Evolutionary conservation across 2,888 invertebrate species (phyloP).

Genomic region (Cartodere bifasciata): DNA sequence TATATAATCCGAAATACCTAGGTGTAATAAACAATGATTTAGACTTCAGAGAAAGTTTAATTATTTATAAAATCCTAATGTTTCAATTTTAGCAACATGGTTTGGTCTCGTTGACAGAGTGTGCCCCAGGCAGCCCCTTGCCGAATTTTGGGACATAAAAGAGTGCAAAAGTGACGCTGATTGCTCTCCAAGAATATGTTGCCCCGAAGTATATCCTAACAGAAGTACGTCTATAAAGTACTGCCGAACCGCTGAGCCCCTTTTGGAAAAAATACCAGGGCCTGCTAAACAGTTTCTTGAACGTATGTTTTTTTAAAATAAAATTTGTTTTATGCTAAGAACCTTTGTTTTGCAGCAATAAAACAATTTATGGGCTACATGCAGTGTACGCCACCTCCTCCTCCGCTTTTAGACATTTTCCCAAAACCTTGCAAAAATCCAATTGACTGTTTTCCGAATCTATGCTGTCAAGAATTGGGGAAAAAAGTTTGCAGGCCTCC

Average conservation of each 20-base stretch:
- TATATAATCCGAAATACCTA: too few species aligned
- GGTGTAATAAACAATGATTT: too few species aligned
- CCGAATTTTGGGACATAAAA: constrained; percentile 57
- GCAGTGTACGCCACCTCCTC: constrained; percentile 58
- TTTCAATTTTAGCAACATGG: constrained; percentile 43
- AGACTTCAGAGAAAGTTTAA: not conserved
- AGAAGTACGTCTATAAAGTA: constrained; percentile 44
- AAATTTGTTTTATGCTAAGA: not conserved
- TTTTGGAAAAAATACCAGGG: constrained; percentile 49
- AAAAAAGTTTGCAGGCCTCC: constrained; percentile 61
- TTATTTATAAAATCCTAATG: too few species aligned
- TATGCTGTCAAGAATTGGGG: constrained; percentile 67
- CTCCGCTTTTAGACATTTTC: constrained; percentile 55
- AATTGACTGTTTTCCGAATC: constrained; percentile 65
- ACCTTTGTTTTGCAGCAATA: constrained; percentile 26
- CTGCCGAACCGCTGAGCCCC: constrained; percentile 56
- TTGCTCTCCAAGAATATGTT: constrained; percentile 65
- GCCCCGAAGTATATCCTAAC: constrained; percentile 42
- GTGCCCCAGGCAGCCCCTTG: constrained; percentile 54
- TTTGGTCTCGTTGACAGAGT: constrained; percentile 54
- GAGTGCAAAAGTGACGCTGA: constrained; percentile 55
- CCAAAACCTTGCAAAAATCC: constrained; percentile 57
- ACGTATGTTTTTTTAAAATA: constrained; percentile 38
- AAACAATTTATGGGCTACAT: constrained; percentile 45
- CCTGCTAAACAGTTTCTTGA: constrained; percentile 50